phyloP scores from a whole-genome alignment of 2,888 invertebrate genomes.

The Epinotia ramella region DNA sequence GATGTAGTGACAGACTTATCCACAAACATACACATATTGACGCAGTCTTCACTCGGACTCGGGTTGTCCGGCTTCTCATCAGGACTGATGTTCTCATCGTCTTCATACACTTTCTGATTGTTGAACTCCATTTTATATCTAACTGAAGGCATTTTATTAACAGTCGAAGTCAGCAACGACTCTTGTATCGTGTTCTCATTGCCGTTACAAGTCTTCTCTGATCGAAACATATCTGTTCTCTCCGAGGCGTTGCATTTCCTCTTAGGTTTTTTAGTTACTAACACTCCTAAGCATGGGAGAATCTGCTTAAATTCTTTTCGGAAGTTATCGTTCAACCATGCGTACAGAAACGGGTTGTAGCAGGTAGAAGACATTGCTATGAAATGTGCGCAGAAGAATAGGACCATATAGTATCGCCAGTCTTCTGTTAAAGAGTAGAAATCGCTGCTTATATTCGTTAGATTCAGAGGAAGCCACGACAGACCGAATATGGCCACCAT shows the following conservation, averaged over 20 bases:
- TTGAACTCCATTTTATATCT: slow-evolving; percentile 79
- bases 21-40: slow-evolving; percentile 82
- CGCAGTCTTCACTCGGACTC: slow-evolving; percentile 78
- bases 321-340: slow-evolving; percentile 98
- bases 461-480: slow-evolving; percentile 94
- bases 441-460: slow-evolving; percentile 91
- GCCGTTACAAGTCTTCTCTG: slow-evolving; percentile 80
- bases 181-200: slow-evolving; percentile 79
- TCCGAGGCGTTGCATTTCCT: slow-evolving; percentile 77
- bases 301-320: slow-evolving; percentile 94
- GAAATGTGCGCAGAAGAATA: slow-evolving; percentile 93
- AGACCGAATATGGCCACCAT: slow-evolving; percentile 96
- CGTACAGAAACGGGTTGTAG: slow-evolving; percentile 97
- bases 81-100: slow-evolving; percentile 77
- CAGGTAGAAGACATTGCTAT: slow-evolving; percentile 97
- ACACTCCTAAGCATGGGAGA: slow-evolving; percentile 86
- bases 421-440: slow-evolving; percentile 86
- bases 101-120: slow-evolving; percentile 69
- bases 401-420: slow-evolving; percentile 90
- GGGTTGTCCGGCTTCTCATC: slow-evolving; percentile 78
- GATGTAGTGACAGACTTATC: slow-evolving; percentile 75
- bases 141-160: slow-evolving; percentile 76
- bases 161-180: slow-evolving; percentile 75
- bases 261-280: slow-evolving; percentile 73
- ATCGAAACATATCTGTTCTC: slow-evolving; percentile 77